Evolutionary conservation across 1,140 invertebrate species (phyloP), one percentile per base, ranked within the genome.

Genomic region (Nilaparvata lugens): DNA sequence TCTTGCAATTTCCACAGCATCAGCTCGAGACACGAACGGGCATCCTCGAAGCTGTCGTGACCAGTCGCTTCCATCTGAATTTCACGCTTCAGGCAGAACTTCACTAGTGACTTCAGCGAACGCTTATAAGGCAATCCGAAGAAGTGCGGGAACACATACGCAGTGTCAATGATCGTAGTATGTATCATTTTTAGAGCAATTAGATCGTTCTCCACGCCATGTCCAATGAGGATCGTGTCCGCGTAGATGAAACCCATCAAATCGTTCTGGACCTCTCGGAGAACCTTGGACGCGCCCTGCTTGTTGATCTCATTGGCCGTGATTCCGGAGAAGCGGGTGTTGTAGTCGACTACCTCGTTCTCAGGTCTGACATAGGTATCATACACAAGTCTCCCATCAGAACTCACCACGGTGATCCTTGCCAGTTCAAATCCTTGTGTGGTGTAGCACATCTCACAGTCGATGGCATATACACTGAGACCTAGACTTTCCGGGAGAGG

Each of bases 371-470:
- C 91, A 43, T 87, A 78, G 11, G 81, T 78, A 70, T 93, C 86
- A 73, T 95, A 96, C 0, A 93, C 83, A 0, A 86, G 68, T 3
- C 75, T 71, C 0, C 89, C 88, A 62, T 88, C 80, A 1, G 83
- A 70, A 23, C 79, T 81, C 0, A 95, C 82, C 4, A 96, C 76
- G 0, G 90, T 91, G 0, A 97, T 82, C 69, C 88, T 87, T 1
- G 87, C 85, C 1, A 95, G 70, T 71, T 95, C 91, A 2, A 94
- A 72, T 0, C 94, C 93, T 2, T 76, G 76, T 0, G 79, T 81
- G 0, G 93, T 95, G 70, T 86, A 96, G 64, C 83, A 91, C 93
- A 96, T 97, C 74, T 97, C 94, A 70, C 93, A 93, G 70, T 97
- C 94, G 0, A 97, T 67, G 0, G 89, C 87, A 68, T 86, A 93